A percentile compares a stretch with the other conserved stretches of the same genome.
Conservation (phyloP, 2,797 vertebrate genomes). For the Sitta carolinensis region DNA sequence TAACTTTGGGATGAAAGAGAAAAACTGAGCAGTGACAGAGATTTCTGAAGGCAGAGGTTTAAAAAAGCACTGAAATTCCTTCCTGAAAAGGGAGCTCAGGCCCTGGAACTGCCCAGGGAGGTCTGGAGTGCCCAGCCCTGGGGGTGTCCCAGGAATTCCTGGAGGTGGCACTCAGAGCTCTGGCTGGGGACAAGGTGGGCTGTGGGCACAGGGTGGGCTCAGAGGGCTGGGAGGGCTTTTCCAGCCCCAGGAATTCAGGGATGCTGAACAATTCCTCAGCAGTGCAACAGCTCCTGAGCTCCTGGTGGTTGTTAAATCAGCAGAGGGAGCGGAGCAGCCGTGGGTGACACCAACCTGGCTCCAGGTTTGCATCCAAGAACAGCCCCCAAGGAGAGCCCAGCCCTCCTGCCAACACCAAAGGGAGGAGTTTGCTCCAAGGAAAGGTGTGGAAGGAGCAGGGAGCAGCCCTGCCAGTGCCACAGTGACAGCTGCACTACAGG, state of each 20-base stretch:
- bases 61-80: background rate
- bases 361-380: accelerated
- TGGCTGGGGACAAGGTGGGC: background rate
- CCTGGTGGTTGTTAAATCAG: accelerated
- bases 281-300: background rate
- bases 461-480: background rate
- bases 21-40: background rate
- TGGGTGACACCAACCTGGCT: background rate
- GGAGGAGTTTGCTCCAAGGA: background rate
- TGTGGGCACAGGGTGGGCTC: accelerated
- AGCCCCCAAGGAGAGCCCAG: background rate
- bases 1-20: background rate
- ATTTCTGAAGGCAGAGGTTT: background rate
- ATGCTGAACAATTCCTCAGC: background rate
- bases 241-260: background rate
- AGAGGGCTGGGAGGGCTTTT: background rate
- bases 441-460: background rate
- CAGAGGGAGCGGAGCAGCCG: background rate
- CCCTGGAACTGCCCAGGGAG: background rate
- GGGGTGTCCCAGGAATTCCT: background rate
- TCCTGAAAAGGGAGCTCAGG: background rate
- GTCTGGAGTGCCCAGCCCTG: background rate
- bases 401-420: background rate
- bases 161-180: background rate
- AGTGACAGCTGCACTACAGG: background rate